phyloP scores from a whole-genome alignment of 2,888 invertebrate genomes.

The Caenorhabditis angaria region DNA sequence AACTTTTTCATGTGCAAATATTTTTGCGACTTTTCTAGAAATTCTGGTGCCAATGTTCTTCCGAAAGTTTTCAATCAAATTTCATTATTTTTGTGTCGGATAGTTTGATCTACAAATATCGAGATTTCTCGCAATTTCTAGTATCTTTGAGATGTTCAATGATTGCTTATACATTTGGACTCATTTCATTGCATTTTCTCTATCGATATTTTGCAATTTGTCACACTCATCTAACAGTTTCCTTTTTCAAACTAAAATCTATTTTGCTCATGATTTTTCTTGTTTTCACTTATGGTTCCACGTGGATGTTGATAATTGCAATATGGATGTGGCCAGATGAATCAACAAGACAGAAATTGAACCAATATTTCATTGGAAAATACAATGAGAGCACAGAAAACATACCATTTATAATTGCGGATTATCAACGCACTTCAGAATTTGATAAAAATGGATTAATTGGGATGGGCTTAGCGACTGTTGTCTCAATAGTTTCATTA shows the following conservation, averaged over 20 bases:
- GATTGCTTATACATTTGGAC: conserved; percentile 14
- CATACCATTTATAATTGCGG: too few relatives aligned
- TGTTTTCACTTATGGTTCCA: conserved; percentile 2
- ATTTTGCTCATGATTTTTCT: background rate
- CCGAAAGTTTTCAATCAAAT: conserved; percentile 14
- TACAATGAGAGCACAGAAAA: background rate
- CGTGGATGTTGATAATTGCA: background rate
- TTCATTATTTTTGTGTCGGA: conserved; percentile 15
- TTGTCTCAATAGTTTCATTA: background rate
- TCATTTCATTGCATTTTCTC: conserved; percentile 16
- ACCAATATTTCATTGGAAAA: background rate
- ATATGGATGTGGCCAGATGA: conserved; percentile 8
- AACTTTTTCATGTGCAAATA: conserved; percentile 10
- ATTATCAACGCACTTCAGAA: background rate
- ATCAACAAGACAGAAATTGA: background rate
- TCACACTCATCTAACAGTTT: background rate
- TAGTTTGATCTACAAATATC: conserved; percentile 8
- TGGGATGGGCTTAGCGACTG: background rate
- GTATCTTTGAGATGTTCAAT: conserved; percentile 18
- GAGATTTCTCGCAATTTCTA: background rate
- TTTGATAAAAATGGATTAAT: background rate
- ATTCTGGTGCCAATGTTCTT: conserved; percentile 12
- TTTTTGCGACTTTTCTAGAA: conserved; percentile 9
- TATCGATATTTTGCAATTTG: conserved; percentile 17
- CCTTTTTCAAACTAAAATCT: conserved; percentile 7